Evolutionary conservation across 2,888 invertebrate genomes (phyloP).

Genomic region (Lasius platythorax): DNA sequence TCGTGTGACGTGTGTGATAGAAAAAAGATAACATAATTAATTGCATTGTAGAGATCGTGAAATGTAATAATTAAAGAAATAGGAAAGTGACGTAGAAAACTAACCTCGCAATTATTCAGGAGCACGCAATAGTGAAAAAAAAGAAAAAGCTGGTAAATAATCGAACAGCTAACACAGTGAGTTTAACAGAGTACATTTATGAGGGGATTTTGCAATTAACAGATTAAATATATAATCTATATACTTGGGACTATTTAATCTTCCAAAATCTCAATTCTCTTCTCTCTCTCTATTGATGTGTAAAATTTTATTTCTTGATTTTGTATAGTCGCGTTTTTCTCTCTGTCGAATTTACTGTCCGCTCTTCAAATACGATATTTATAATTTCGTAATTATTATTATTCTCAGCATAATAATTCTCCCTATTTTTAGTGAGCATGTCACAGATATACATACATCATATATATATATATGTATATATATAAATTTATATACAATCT

Average conservation of each 20-base stretch:
- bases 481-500: conserved; percentile 4
- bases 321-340: conserved; percentile 17
- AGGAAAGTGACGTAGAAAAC: conserved; percentile 85
- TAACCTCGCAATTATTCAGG: conserved; percentile 84
- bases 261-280: background rate
- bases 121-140: conserved; percentile 72
- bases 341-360: background rate
- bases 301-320: conserved; percentile 20
- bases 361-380: background rate
- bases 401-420: conserved; percentile 5
- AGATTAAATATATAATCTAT: conserved; percentile 16
- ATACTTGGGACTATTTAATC: background rate
- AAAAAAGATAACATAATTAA: conserved; percentile 55
- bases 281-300: background rate
- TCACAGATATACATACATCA: background rate
- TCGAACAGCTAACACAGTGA: conserved; percentile 58
- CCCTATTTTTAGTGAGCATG: background rate
- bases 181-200: conserved; percentile 51
- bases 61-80: conserved; percentile 81
- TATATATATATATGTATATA: background rate
- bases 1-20: conserved; percentile 28
- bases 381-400: conserved; percentile 17
- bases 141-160: conserved; percentile 72
- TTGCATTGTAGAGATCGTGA: conserved; percentile 49
- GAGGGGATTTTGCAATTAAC: conserved; percentile 33